Conservation (phyloP, 2,797 vertebrate species). For the Ceyx erithaca region DNA sequence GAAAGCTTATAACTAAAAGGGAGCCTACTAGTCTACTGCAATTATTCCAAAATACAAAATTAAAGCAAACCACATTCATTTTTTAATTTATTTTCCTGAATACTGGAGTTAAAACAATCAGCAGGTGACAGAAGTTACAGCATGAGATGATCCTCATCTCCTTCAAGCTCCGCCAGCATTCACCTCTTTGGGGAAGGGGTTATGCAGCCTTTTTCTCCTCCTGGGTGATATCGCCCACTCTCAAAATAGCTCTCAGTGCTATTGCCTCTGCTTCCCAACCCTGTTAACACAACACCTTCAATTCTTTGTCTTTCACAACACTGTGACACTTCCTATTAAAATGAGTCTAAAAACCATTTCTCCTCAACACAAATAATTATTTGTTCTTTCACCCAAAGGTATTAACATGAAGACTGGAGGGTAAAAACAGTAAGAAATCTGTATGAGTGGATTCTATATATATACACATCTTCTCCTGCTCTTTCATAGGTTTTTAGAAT, state of each 20-base stretch:
- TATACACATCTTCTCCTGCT: neutral
- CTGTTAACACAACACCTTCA: slow-evolving; percentile 39
- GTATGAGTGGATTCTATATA: neutral
- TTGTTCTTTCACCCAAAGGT: slow-evolving; percentile 51
- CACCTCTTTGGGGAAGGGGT: neutral
- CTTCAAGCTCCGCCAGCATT: neutral
- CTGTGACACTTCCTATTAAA: slow-evolving; percentile 58
- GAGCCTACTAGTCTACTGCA: slow-evolving; percentile 50
- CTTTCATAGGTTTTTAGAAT: slow-evolving; percentile 39
- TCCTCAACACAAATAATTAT: slow-evolving; percentile 57
- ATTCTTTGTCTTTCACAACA: slow-evolving; percentile 38
- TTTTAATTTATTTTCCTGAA: slow-evolving; percentile 33
- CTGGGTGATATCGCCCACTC: slow-evolving; percentile 3
- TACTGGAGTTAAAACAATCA: slow-evolving; percentile 14
- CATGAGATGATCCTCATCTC: neutral
- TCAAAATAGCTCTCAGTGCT: slow-evolving; percentile 6
- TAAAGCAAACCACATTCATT: slow-evolving; percentile 56
- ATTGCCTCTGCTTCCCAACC: slow-evolving; percentile 9
- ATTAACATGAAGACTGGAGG: slow-evolving; percentile 43
- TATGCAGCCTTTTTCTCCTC: neutral
- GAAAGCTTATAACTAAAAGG: slow-evolving; percentile 65
- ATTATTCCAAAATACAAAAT: slow-evolving; percentile 66
- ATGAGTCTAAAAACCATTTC: slow-evolving; percentile 37
- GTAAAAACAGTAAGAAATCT: slow-evolving; percentile 38
- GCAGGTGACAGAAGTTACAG: neutral